Evolutionary conservation across 2,888 invertebrate species (phyloP), one percentile per base, ranked within the genome.

Genomic region (Lobophora halterata): DNA sequence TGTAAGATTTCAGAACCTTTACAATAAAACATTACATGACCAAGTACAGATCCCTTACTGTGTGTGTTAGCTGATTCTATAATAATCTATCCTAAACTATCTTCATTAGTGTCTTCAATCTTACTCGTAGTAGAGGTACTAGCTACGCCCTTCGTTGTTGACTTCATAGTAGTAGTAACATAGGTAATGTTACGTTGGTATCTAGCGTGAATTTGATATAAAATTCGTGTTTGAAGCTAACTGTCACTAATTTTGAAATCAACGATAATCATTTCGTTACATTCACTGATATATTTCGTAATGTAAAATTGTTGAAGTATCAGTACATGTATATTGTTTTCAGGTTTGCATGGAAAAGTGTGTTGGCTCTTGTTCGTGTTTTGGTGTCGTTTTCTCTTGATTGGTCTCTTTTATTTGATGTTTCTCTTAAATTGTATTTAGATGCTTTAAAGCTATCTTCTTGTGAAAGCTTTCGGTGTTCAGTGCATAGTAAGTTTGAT

Each of bases 61-160:
- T 38, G 38, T 38, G 46, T 43, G 61, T 63, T 68, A 67, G 65
- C 60, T 60, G 55, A 57, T 51, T 62, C 64, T 65, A 55, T 60
- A 56, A 34, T 46, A 54, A 49, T 57, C 61, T 62, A 69, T 67
- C 63, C 65, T 60, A 65, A 67, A 58, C 62, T 67, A 68, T 70
- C 61, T 51, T 62, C 73, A 27, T 75, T 35, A 49, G 61, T 63
- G 27, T 71, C 74, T 76, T 73, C 63, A 39, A 71, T 72, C 69
- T 72, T 61, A n/a, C n/a, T n/a, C 62, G 55, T 61, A 62, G 59
- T 63, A 65, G 68, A 65, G 65, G 52, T 51, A 49, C 55, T 77
- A 77, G 76, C 65, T 79, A 74, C 58, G 73, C 58, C 73, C 85
- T 85, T 85, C 83, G 85, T 86, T 86, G 86, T 87, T 87, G 79